Evolutionary conservation across 2,797 vertebrate genomes (phyloP).

Genomic region (Sarcophilus harrisii): DNA sequence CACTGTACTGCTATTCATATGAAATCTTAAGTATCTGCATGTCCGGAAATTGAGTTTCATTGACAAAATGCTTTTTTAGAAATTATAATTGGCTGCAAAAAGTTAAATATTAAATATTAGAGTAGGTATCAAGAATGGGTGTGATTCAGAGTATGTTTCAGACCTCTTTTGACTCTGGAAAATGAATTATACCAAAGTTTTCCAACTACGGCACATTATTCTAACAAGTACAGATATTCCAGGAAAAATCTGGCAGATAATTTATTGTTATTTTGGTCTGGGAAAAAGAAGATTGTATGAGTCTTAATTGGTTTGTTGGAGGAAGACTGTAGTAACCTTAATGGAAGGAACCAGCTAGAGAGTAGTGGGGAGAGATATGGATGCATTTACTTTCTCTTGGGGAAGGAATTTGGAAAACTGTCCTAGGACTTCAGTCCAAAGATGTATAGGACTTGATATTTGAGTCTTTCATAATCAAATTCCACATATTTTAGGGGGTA

Average conservation of each 20-base stretch:
- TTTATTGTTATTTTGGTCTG: constrained; percentile 76
- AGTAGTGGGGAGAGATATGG: constrained; percentile 50
- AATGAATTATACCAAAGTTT: constrained; percentile 79
- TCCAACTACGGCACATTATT: constrained; percentile 72
- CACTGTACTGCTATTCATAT: constrained; percentile 12
- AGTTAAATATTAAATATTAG: constrained; percentile 61
- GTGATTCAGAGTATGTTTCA: constrained; percentile 70
- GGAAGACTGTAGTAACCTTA: constrained; percentile 66
- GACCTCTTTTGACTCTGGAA: constrained; percentile 78
- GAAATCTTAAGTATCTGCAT: constrained; percentile 39
- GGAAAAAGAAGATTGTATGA: constrained; percentile 81
- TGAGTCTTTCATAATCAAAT: constrained; percentile 27
- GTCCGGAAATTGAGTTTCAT: neutral
- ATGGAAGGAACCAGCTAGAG: constrained; percentile 38
- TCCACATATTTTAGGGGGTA: neutral
- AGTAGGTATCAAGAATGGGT: constrained; percentile 46
- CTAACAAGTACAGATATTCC: constrained; percentile 68
- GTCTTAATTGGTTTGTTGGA: constrained; percentile 79
- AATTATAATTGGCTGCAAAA: constrained; percentile 43
- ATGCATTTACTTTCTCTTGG: constrained; percentile 11
- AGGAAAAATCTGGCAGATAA: constrained; percentile 72
- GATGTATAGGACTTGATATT: neutral
- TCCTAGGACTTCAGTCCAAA: neutral
- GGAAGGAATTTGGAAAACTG: neutral
- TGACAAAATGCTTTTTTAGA: neutral